Percentiles rank a stretch among this genome's conserved stretches.
Evolutionary conservation across 2,797 vertebrate species (phyloP).

Genomic region (Ceyx erithaca): DNA sequence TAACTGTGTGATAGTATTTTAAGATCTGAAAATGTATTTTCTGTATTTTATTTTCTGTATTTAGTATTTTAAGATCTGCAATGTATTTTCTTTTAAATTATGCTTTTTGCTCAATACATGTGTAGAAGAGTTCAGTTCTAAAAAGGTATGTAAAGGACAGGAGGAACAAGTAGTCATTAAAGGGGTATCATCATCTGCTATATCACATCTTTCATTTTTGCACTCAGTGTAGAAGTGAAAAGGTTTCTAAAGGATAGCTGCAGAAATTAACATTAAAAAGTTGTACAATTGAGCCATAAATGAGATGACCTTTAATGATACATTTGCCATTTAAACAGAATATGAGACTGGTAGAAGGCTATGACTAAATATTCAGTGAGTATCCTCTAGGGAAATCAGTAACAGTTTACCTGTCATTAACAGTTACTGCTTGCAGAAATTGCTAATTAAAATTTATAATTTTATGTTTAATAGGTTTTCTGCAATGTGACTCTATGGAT

Average conservation of each 20-base stretch:
- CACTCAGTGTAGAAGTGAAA: background rate
- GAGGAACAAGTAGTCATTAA: background rate
- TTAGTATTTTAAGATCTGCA: background rate
- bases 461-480: slow-evolving; percentile 48
- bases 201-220: background rate
- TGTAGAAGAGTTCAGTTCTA: background rate
- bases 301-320: slow-evolving; percentile 63
- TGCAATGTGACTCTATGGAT: slow-evolving; percentile 6
- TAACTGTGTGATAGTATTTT: background rate
- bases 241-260: background rate
- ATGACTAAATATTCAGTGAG: background rate
- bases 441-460: slow-evolving; percentile 73
- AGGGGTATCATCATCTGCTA: background rate
- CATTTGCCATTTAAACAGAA: slow-evolving; percentile 59
- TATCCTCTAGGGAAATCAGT: slow-evolving; percentile 73
- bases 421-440: slow-evolving; percentile 65
- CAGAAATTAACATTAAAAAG: slow-evolving; percentile 64
- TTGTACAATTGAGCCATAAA: slow-evolving; percentile 30
- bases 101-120: background rate
- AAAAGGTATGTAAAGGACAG: background rate
- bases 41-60: too few relatives aligned
- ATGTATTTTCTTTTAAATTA: background rate
- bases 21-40: background rate
- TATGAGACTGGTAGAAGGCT: background rate
- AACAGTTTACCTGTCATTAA: slow-evolving; percentile 65